Percentiles rank a stretch among this genome's conserved stretches.
Conservation (phyloP, 1,140 invertebrate genomes). For the Ceratoteleas bidentatus region DNA sequence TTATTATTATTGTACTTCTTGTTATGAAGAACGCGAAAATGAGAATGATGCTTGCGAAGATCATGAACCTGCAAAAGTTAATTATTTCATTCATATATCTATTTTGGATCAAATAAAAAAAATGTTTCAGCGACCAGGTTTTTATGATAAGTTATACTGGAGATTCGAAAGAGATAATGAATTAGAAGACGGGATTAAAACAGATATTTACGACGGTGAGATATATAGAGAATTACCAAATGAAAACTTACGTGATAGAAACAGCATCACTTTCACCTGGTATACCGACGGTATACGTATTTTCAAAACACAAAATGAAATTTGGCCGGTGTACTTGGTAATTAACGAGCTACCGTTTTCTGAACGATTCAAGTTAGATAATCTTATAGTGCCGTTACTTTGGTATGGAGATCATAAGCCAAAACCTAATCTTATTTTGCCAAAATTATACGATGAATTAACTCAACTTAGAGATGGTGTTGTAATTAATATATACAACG, state of each 20-base stretch:
- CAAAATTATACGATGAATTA: background rate
- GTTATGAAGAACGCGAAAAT: background rate
- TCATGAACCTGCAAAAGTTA: background rate
- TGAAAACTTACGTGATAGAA: slow-evolving; percentile 3
- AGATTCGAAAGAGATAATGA: slow-evolving; percentile 11
- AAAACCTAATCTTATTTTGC: background rate
- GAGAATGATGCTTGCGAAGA: slow-evolving; percentile 6
- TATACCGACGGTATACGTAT: slow-evolving; percentile 23
- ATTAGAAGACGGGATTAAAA: background rate
- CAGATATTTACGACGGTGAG: slow-evolving; percentile 28
- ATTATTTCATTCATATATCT: slow-evolving; percentile 19
- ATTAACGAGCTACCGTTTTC: slow-evolving; percentile 30
- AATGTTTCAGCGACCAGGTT: slow-evolving; percentile 1
- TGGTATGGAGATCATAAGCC: slow-evolving; percentile 15
- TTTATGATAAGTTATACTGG: slow-evolving; percentile 23
- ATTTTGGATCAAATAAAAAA: slow-evolving; percentile 14
- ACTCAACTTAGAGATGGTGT: background rate
- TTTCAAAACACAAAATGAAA: slow-evolving; percentile 16
- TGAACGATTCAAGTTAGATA: slow-evolving; percentile 17
- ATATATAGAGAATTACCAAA: slow-evolving; percentile 30
- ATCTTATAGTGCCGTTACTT: slow-evolving; percentile 1
- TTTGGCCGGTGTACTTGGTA: slow-evolving; percentile 35
- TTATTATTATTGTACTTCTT: slow-evolving; percentile 13
- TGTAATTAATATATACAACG: background rate
- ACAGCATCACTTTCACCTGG: slow-evolving; percentile 18